These are phyloP conservation scores for Diabrotica undecimpunctata DNA, from an alignment of 1,140 invertebrate genomes.

Conservation along the genomic window DNA sequence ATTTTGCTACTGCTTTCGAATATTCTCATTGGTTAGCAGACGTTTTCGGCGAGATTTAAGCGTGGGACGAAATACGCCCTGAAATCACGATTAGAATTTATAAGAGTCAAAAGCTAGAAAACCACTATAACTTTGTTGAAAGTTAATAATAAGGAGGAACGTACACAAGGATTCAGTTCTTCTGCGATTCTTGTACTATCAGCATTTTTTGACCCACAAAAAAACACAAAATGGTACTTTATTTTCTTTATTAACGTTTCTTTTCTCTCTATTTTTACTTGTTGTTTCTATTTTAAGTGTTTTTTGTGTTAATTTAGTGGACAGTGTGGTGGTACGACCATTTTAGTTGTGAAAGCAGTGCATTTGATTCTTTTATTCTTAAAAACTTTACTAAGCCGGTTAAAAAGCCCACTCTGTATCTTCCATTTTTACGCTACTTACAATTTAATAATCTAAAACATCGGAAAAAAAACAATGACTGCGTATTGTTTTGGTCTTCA, in stretches of 20 bases:
- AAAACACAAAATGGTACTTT: conserved; percentile 16
- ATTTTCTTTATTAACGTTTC: not conserved
- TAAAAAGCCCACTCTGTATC: too few relatives aligned
- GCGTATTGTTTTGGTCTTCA: too few relatives aligned
- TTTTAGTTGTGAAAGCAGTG: not conserved
- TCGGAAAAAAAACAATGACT: too few relatives aligned
- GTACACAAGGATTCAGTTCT: conserved; percentile 12
- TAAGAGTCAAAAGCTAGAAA: conserved; percentile 17
- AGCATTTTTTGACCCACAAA: conserved; percentile 5
- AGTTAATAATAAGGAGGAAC: conserved; percentile 14
- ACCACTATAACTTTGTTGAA: conserved; percentile 18
- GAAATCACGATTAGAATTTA: conserved; percentile 19
- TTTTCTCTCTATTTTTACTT: not conserved
- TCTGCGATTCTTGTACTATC: conserved; percentile 8
- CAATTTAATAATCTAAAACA: too few relatives aligned
- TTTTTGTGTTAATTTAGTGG: not conserved
- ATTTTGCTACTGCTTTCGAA: conserved; percentile 20
- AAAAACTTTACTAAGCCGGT: too few relatives aligned
- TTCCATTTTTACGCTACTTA: too few relatives aligned
- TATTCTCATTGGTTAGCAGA: conserved; percentile 12
- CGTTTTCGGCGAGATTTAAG: conserved; percentile 7
- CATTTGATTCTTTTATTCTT: too few relatives aligned
- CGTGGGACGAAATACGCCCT: conserved; percentile 9
- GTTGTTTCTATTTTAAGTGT: not conserved
- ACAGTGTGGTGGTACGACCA: not conserved